Percentiles rank a stretch among this genome's conserved stretches.
Evolutionary conservation across 2,888 invertebrate genomes (phyloP).

Genomic region (Drosophila fungiperda): DNA sequence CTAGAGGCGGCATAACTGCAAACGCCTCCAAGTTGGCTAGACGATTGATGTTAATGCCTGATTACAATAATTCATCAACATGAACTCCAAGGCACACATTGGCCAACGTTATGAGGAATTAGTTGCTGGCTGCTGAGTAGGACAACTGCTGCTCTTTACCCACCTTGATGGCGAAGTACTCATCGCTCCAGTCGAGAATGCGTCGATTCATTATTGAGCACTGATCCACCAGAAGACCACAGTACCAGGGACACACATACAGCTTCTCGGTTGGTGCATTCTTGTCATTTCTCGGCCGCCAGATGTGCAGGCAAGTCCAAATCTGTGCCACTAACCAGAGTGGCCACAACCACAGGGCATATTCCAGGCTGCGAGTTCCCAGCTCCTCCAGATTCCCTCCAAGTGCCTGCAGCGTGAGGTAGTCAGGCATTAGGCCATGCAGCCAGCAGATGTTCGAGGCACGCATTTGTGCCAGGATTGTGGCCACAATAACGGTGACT

Average conservation of each 20-base stretch:
- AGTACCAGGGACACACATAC: slow-evolving; percentile 94
- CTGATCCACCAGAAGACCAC: slow-evolving; percentile 93
- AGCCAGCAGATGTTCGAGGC: slow-evolving; percentile 89
- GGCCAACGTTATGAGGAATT: slow-evolving; percentile 17
- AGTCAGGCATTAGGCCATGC: slow-evolving; percentile 89
- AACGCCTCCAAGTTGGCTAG: slow-evolving; percentile 38
- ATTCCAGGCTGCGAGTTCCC: slow-evolving; percentile 86
- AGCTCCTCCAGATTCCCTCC: slow-evolving; percentile 86
- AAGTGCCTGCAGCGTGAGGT: slow-evolving; percentile 94
- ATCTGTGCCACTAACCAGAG: slow-evolving; percentile 93
- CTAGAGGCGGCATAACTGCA: slow-evolving; percentile 8
- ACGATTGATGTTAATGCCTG: slow-evolving; percentile 68
- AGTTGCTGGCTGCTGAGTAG: background rate
- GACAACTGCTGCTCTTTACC: background rate
- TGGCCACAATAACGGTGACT: slow-evolving; percentile 89
- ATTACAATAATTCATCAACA: slow-evolving; percentile 70
- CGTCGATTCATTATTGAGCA: slow-evolving; percentile 93
- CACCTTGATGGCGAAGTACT: slow-evolving; percentile 85
- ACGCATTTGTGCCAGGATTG: slow-evolving; percentile 88
- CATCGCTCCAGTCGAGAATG: slow-evolving; percentile 88
- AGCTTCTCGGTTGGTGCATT: slow-evolving; percentile 93
- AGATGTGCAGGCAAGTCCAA: slow-evolving; percentile 94
- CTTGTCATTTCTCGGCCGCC: slow-evolving; percentile 93
- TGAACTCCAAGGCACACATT: slow-evolving; percentile 32
- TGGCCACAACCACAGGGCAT: slow-evolving; percentile 92